Base-by-base conservation (phyloP, 2,888 invertebrate genomes). In the Tholera decimalis region DNA sequence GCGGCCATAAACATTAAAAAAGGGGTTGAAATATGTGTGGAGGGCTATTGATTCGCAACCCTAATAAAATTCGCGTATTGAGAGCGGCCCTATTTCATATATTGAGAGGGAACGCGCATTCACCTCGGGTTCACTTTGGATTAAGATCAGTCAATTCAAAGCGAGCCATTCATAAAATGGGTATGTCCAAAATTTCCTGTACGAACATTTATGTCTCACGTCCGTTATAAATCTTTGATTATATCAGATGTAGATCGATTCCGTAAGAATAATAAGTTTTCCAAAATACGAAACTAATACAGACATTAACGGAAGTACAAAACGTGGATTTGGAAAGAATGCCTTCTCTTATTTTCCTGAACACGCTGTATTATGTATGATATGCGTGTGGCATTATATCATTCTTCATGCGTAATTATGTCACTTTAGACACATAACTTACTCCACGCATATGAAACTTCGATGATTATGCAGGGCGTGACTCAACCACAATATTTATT, bases 11-110 rank as follows among this genome's bases (percentile, higher is more conserved):
- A 87, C 66, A 82, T 87, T 88, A 84, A 83, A 85, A 88, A 86
- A 83, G 86, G 89, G 89, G 86, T 85, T 83, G 82, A 85, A 86
- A 86, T 85, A 84, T 88, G 80, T 80, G 83, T 83, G 84, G 83
- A 82, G 81, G 80, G 82, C 88, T 91, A 93, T 94, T 92, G 94
- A 93, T 93, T 93, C 89, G 87, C 87, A 87, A 91, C 94, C 94
- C 94, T 90, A 90, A 93, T 93, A 93, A 93, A 93, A 92, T 90
- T 90, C 90, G 88, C 88, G 88, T 89, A 90, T 90, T 87, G 89
- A 89, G 85, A 90, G 84, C 82, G 87, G 85, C 89, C 92, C 92
- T 89, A 88, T 89, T 90, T 90, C 89, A 90, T 90, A 90, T 86
- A 89, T 89, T 87, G 89, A 87, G 87, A 90, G 91, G 89, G 90